A percentile compares a stretch with the other conserved stretches of the same genome.
These are phyloP conservation scores for Styela clava DNA, from an alignment of 23 tunicate genomes.

Conservation along the genomic window DNA sequence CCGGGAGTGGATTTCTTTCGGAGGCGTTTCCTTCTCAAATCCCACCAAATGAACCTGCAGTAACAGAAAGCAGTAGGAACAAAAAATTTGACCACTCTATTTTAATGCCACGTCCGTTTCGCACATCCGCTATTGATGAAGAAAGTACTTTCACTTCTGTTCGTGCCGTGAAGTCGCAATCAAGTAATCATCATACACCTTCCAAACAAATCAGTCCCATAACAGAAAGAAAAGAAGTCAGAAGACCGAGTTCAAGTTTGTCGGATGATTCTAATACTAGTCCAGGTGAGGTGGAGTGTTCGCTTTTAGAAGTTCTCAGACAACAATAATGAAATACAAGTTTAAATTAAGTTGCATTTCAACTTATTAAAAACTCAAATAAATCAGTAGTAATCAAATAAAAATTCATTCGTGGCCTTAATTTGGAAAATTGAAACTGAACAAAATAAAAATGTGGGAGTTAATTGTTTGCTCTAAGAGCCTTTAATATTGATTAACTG, in stretches of 20 bases:
- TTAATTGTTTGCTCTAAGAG: too few relatives aligned
- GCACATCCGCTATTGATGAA: background rate
- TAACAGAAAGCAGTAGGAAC: background rate
- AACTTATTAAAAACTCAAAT: too few relatives aligned
- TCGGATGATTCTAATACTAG: background rate
- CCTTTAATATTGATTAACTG: too few relatives aligned
- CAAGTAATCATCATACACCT: too few relatives aligned
- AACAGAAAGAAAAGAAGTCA: background rate
- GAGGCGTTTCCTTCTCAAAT: slow-evolving; percentile 11
- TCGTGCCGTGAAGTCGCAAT: background rate
- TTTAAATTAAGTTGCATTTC: too few relatives aligned
- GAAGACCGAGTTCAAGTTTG: background rate
- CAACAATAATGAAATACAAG: too few relatives aligned
- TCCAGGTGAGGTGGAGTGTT: background rate
- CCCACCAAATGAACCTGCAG: background rate
- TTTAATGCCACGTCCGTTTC: slow-evolving; percentile 46
- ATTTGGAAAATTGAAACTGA: too few relatives aligned
- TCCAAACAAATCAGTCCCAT: background rate
- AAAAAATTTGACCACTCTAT: background rate
- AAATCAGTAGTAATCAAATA: too few relatives aligned
- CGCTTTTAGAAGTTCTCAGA: background rate
- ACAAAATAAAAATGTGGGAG: too few relatives aligned
- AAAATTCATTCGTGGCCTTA: too few relatives aligned
- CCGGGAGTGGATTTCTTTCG: background rate
- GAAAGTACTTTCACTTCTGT: background rate